Conservation (phyloP, 2,797 vertebrate species). For the Lithobates pipiens region DNA sequence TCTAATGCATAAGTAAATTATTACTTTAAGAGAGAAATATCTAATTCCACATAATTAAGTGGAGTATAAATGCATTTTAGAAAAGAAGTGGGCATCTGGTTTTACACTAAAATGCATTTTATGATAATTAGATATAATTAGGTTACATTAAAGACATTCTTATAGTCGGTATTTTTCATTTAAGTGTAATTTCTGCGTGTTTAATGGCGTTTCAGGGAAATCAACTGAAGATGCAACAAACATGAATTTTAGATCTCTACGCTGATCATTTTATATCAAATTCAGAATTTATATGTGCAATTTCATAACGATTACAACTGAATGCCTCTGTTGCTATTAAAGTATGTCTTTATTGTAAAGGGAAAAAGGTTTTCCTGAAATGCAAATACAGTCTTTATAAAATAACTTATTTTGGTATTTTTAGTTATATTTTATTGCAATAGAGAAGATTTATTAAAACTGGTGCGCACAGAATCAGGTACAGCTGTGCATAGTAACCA, state of each 20-base stretch:
- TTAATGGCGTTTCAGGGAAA: conserved; percentile 63
- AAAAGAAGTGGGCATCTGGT: conserved; percentile 76
- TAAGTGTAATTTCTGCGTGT: conserved; percentile 72
- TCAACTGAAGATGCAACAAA: conserved; percentile 24
- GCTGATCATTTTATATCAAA: background rate
- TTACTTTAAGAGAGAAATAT: conserved; percentile 34
- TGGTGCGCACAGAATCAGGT: too few species aligned
- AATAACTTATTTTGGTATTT: too few species aligned
- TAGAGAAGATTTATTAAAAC: too few species aligned
- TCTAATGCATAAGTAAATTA: conserved; percentile 42
- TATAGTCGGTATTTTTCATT: conserved; percentile 75
- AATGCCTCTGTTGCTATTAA: background rate
- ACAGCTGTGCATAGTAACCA: too few species aligned
- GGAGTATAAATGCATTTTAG: conserved; percentile 27
- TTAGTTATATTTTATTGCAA: too few species aligned
- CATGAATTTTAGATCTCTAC: background rate
- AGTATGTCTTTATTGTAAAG: too few species aligned
- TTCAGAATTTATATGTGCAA: background rate
- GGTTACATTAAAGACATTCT: conserved; percentile 75
- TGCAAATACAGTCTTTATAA: too few species aligned
- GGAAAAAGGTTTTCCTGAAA: too few species aligned
- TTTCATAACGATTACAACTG: background rate
- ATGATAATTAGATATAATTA: conserved; percentile 79
- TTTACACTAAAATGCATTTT: conserved; percentile 75
- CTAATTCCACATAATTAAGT: conserved; percentile 36